Conservation (phyloP, 2,113 vertebrate genomes). For the Ceyx cyanopectus region DNA sequence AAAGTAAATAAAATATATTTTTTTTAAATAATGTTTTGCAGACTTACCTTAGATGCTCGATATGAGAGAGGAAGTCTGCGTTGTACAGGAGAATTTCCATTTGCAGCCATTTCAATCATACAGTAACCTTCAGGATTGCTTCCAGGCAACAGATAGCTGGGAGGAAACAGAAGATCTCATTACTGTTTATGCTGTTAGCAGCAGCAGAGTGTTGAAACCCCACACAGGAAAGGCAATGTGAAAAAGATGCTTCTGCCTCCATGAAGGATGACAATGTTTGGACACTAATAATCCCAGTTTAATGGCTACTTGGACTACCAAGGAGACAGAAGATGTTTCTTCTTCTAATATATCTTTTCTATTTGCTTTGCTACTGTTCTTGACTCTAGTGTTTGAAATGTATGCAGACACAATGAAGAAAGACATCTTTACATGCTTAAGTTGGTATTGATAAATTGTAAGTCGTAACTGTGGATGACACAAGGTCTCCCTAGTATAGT, state of each 20-base stretch:
- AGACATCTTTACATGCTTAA: slow-evolving; percentile 5
- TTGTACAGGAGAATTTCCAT: slow-evolving; percentile 75
- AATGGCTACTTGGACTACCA: background rate
- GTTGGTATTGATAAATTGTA: slow-evolving; percentile 32
- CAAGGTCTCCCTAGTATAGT: background rate
- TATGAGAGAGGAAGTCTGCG: slow-evolving; percentile 69
- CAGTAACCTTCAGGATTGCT: slow-evolving; percentile 76
- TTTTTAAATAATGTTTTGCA: background rate
- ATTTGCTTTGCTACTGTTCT: slow-evolving; percentile 10
- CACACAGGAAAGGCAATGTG: background rate
- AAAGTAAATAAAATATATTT: background rate
- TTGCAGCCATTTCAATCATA: slow-evolving; percentile 83
- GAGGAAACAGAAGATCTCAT: slow-evolving; percentile 69
- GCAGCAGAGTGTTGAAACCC: slow-evolving; percentile 4
- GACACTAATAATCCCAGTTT: background rate
- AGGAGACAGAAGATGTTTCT: slow-evolving; percentile 34
- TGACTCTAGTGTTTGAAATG: slow-evolving; percentile 38
- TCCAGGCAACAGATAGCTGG: slow-evolving; percentile 81
- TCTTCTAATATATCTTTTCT: background rate
- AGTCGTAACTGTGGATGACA: slow-evolving; percentile 43
- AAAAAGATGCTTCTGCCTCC: background rate
- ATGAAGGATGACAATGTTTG: background rate
- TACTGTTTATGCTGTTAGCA: slow-evolving; percentile 64
- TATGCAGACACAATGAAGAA: background rate
- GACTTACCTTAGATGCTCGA: slow-evolving; percentile 77